Conservation (phyloP, 2,888 invertebrate genomes). For the Calameuta idolon region DNA sequence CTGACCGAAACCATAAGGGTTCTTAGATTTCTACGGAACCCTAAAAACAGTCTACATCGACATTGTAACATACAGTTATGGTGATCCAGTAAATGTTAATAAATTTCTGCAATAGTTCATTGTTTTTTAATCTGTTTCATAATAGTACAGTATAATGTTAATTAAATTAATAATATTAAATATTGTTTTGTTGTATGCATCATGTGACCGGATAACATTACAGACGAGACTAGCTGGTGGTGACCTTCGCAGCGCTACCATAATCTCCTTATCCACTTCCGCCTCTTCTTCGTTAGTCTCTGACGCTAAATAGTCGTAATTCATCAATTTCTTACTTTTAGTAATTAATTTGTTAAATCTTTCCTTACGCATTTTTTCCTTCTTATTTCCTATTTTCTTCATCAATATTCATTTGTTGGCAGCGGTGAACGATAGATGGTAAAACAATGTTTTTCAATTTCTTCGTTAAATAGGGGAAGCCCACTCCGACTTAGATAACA, state of each 20-base stretch:
- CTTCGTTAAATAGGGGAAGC: slow-evolving; percentile 43
- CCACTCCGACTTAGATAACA: slow-evolving; percentile 52
- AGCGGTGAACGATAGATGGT: slow-evolving; percentile 57
- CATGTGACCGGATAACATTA: slow-evolving; percentile 64
- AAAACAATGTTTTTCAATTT: slow-evolving; percentile 36
- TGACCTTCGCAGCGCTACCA: slow-evolving; percentile 61
- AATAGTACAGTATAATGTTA: slow-evolving; percentile 65
- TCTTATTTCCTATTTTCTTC: slow-evolving; percentile 19
- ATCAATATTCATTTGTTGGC: slow-evolving; percentile 44
- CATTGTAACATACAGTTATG: neutral
- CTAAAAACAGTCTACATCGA: too few species aligned
- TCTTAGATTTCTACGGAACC: too few species aligned
- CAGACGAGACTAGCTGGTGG: slow-evolving; percentile 63
- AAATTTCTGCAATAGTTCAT: slow-evolving; percentile 10
- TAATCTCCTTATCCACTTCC: slow-evolving; percentile 19
- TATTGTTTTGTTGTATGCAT: slow-evolving; percentile 63
- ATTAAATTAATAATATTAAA: slow-evolving; percentile 65
- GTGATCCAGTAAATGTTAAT: neutral
- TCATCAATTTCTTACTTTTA: slow-evolving; percentile 43
- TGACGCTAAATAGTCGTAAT: slow-evolving; percentile 55
- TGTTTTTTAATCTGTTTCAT: slow-evolving; percentile 63
- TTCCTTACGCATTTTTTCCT: slow-evolving; percentile 23
- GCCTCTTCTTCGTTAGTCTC: slow-evolving; percentile 41
- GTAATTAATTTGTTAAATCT: slow-evolving; percentile 28
- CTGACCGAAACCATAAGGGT: too few species aligned